Percentiles rank a stretch among this genome's conserved stretches.
These are phyloP conservation scores for Heteromyza rotundicornis DNA, from an alignment of 2,888 invertebrate genomes.

Conservation along the genomic window DNA sequence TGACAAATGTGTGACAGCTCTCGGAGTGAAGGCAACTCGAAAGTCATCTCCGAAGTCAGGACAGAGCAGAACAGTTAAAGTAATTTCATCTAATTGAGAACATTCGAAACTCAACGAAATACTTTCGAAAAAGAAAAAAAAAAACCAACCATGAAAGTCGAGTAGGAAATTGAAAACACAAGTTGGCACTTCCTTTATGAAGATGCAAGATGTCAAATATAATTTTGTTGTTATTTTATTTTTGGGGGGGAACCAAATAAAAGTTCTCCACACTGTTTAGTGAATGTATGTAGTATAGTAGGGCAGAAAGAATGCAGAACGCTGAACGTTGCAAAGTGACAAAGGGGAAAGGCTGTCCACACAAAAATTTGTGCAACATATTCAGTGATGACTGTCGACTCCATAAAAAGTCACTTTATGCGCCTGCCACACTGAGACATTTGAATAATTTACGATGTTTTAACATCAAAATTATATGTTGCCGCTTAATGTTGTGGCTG, in stretches of 20 bases:
- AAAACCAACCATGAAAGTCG: not conserved
- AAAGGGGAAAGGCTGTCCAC: not conserved
- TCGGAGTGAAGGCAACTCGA: not conserved
- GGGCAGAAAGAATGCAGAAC: not conserved
- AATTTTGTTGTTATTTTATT: too few species aligned
- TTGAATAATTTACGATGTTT: constrained; percentile 62
- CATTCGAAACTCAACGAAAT: constrained; percentile 15
- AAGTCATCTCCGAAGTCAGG: too few species aligned
- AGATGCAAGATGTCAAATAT: constrained; percentile 3
- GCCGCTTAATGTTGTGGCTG: constrained; percentile 32
- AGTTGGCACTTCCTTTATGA: constrained; percentile 32
- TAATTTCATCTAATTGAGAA: constrained; percentile 45
- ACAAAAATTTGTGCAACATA: constrained; percentile 17
- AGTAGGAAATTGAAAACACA: constrained; percentile 17
- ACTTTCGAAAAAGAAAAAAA: constrained; percentile 18
- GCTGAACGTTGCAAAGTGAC: not conserved
- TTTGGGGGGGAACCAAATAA: too few species aligned
- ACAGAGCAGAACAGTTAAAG: constrained; percentile 29
- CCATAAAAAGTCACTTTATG: constrained; percentile 40
- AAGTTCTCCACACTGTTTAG: not conserved
- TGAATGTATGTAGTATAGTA: not conserved
- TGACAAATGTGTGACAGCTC: constrained; percentile 47
- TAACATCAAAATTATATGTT: constrained; percentile 60
- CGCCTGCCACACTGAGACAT: constrained; percentile 54
- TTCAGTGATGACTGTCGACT: constrained; percentile 28